Evolutionary conservation across 2,888 invertebrate species (phyloP).

Genomic region (Caenorhabditis sulstoni): DNA sequence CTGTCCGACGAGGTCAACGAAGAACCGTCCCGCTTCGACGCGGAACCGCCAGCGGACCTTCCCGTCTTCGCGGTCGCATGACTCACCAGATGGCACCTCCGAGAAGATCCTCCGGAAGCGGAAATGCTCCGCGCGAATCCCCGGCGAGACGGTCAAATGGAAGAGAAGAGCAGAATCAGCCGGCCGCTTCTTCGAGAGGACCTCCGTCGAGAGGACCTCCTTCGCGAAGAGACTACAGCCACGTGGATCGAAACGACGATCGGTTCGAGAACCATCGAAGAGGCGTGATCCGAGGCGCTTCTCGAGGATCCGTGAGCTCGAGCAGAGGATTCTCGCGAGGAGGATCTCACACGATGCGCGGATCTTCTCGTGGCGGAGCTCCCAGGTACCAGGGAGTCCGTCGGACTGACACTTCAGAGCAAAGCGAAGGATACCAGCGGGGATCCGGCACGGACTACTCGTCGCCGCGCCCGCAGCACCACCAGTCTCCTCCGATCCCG

Average conservation of each 20-base stretch:
- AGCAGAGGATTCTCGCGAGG: constrained; percentile 8
- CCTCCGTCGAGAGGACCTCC: constrained; percentile 7
- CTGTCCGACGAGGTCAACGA: constrained; percentile 43
- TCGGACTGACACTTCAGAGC: constrained; percentile 45
- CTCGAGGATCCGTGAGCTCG: constrained; percentile 24
- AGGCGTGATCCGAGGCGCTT: constrained; percentile 55
- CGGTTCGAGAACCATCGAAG: constrained; percentile 58
- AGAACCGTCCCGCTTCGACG: constrained; percentile 30
- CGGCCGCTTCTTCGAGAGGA: not conserved
- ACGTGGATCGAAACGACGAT: constrained; percentile 41
- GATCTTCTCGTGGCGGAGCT: not conserved
- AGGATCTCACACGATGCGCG: not conserved
- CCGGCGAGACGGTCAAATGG: not conserved
- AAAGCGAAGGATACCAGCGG: constrained; percentile 46
- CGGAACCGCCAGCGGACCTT: constrained; percentile 23
- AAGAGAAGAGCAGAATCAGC: not conserved
- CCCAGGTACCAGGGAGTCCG: constrained; percentile 14
- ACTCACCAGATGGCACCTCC: constrained; percentile 19
- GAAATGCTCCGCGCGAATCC: not conserved
- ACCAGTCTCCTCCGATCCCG: not conserved
- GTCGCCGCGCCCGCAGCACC: constrained; percentile 23
- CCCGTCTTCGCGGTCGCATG: constrained; percentile 35
- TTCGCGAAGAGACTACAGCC: constrained; percentile 31
- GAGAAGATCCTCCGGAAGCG: constrained; percentile 9
- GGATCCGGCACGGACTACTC: constrained; percentile 49